Evolutionary conservation across 2,888 invertebrate genomes (phyloP).

Genomic region (Campopleginae sp.): DNA sequence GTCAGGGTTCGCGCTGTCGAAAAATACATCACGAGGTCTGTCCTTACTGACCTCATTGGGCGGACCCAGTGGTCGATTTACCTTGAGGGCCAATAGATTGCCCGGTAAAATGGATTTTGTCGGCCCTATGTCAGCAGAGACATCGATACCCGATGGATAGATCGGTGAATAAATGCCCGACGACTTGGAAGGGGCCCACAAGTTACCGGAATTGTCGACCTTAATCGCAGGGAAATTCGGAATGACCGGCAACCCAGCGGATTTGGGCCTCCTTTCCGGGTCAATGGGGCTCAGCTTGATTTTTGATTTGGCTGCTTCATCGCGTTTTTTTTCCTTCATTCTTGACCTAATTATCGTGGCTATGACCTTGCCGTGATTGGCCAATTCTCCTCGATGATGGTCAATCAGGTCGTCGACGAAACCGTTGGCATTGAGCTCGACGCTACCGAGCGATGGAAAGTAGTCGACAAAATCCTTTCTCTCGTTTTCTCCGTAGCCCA

Average conservation of each 20-base stretch:
- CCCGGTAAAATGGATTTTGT: background rate
- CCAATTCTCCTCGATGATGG: background rate
- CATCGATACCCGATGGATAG: constrained; percentile 56
- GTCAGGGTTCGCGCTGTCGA: background rate
- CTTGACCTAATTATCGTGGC: background rate
- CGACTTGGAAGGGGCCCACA: constrained; percentile 17
- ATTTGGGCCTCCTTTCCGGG: constrained; percentile 5
- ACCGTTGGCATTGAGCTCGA: background rate
- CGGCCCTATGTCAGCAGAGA: background rate
- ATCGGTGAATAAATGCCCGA: constrained; percentile 48
- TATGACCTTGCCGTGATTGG: background rate
- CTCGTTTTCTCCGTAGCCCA: background rate
- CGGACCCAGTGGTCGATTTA: background rate
- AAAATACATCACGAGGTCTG: background rate
- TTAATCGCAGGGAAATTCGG: constrained; percentile 42
- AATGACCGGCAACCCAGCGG: constrained; percentile 28
- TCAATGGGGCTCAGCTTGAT: background rate
- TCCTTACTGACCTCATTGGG: background rate
- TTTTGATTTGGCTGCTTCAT: background rate
- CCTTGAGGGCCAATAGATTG: background rate
- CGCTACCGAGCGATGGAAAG: constrained; percentile 3
- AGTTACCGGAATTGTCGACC: constrained; percentile 42
- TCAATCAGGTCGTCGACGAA: constrained; percentile 21
- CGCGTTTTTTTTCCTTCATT: constrained; percentile 2
- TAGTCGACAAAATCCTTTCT: constrained; percentile 1